Conservation (phyloP, 2,113 vertebrate species). For the Phodopus roborovskii region DNA sequence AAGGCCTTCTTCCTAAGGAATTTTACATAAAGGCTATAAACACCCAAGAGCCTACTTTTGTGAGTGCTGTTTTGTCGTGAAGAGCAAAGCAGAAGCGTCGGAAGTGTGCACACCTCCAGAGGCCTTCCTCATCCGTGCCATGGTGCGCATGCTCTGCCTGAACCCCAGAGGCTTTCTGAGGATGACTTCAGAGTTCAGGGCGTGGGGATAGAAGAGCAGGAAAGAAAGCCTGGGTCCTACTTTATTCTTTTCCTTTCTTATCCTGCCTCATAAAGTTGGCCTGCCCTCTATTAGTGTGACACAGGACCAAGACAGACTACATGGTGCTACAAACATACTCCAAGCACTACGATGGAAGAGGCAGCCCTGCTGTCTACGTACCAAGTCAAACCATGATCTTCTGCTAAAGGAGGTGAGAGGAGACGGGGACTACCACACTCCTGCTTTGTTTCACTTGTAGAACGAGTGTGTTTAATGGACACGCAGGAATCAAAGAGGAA, state of each 20-base stretch:
- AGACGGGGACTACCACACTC: no score
- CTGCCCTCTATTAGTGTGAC: fast-evolving
- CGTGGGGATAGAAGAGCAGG: not conserved
- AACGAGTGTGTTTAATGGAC: not conserved
- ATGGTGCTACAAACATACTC: not conserved
- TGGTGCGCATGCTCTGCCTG: not conserved
- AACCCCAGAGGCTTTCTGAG: not conserved
- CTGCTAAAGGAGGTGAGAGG: not conserved
- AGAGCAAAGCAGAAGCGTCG: not conserved
- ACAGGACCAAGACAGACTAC: not conserved
- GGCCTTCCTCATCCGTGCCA: not conserved
- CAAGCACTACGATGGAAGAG: not conserved
- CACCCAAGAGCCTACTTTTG: not conserved
- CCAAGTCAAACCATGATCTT: not conserved
- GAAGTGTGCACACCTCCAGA: not conserved
- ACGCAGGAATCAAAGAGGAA: not conserved
- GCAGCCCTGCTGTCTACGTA: fast-evolving
- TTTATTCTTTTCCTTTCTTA: not conserved
- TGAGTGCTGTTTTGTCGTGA: fast-evolving
- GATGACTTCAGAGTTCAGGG: not conserved
- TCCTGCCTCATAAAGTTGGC: fast-evolving
- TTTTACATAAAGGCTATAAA: not conserved
- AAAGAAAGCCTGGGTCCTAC: not conserved
- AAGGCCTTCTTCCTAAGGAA: not conserved
- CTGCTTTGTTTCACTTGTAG: not conserved